A percentile compares a stretch with the other conserved stretches of the same genome.
phyloP scores from a whole-genome alignment of 2,888 invertebrate genomes.

The Cosmopolites sordidus region DNA sequence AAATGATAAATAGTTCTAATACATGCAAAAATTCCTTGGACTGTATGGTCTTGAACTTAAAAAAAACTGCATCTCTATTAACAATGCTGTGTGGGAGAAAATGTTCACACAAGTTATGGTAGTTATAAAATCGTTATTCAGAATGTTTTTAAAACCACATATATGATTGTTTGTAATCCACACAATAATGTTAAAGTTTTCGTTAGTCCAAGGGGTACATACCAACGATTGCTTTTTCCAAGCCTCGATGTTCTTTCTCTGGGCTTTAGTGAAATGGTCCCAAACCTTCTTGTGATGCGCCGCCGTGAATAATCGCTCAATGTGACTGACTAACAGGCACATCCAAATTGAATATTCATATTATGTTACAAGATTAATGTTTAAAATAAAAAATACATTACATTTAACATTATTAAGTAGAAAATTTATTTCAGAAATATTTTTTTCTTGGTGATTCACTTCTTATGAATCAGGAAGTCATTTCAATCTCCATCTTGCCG shows the following conservation, averaged over 20 bases:
- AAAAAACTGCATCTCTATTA: not conserved
- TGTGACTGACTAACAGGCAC: constrained; percentile 88
- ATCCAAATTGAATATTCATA: constrained; percentile 41
- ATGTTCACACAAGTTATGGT: too few species aligned
- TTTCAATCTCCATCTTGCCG: too few species aligned
- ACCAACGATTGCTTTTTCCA: constrained; percentile 98
- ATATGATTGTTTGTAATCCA: not conserved
- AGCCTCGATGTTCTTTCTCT: constrained; percentile 96
- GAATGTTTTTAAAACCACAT: too few species aligned
- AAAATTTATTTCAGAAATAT: not conserved
- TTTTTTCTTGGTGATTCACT: not conserved
- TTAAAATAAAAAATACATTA: not conserved
- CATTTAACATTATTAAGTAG: not conserved
- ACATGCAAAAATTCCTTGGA: constrained; percentile 37
- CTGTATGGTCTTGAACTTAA: constrained; percentile 13
- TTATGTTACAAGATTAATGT: constrained; percentile 6
- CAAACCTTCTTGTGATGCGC: constrained; percentile 97
- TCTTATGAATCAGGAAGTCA: not conserved
- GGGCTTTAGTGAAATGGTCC: constrained; percentile 99
- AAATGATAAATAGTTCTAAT: constrained; percentile 27
- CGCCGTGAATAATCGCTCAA: constrained; percentile 94
- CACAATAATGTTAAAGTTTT: constrained; percentile 2
- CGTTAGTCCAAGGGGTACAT: constrained; percentile 49
- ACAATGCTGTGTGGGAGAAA: not conserved
- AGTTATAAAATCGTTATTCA: too few species aligned